A percentile compares a stretch with the other conserved stretches of the same genome.
Conservation (phyloP, 2,888 invertebrate genomes). For the Campopleginae sp. region DNA sequence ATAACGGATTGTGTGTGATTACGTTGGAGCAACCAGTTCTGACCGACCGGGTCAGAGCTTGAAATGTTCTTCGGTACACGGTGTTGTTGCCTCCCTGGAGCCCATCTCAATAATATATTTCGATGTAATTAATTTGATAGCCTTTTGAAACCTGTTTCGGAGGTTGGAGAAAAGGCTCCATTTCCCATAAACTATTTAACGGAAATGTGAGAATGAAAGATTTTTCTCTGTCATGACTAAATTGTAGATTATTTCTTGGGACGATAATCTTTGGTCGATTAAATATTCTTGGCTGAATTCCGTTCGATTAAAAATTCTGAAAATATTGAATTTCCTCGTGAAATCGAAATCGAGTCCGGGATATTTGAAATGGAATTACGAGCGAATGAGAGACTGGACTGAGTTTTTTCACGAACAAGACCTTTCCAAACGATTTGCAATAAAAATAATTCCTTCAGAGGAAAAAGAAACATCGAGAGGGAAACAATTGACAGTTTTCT, state of each 20-base stretch:
- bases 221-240: neutral
- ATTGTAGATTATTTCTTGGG: neutral
- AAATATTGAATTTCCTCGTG: neutral
- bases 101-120: neutral
- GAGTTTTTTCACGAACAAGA: neutral
- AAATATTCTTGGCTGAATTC: neutral
- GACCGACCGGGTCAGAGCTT: slow-evolving; percentile 14
- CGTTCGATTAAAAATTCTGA: neutral
- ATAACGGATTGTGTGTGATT: slow-evolving; percentile 54
- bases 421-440: neutral
- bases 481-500: slow-evolving; percentile 32
- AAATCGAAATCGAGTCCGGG: neutral
- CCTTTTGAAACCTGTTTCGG: neutral
- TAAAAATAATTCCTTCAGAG: neutral
- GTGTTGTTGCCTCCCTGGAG: neutral
- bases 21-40: slow-evolving; percentile 22
- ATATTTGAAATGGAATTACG: neutral
- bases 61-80: neutral
- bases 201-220: neutral
- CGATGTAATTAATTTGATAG: neutral
- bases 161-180: neutral
- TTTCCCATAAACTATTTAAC: neutral
- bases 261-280: neutral
- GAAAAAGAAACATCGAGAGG: slow-evolving; percentile 21
- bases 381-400: neutral